Conservation (phyloP, 2,888 invertebrate genomes). For the Sminthurinus aureus region DNA sequence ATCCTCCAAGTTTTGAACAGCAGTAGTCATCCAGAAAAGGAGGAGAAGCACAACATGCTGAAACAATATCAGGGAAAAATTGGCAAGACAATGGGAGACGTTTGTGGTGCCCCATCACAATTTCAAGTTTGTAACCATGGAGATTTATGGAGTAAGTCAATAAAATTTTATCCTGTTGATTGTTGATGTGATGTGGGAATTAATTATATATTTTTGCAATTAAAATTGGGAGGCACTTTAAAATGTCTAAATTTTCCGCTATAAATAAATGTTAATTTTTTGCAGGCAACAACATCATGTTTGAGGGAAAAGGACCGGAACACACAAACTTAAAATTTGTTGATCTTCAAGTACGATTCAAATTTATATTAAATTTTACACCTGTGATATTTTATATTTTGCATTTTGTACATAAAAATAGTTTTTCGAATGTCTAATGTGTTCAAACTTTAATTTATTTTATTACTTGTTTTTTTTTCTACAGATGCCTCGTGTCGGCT, state of each 20-base stretch:
- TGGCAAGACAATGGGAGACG: neutral
- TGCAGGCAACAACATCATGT: no score
- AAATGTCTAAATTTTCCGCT: no score
- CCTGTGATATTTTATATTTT: no score
- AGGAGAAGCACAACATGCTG: constrained; percentile 17
- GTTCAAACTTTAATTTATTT: neutral
- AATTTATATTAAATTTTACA: no score
- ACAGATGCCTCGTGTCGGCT: constrained; percentile 4
- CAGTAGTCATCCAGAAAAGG: neutral
- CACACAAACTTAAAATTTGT: neutral
- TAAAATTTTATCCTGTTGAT: constrained; percentile 26
- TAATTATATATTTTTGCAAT: no score
- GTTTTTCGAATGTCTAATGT: neutral
- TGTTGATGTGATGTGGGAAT: neutral
- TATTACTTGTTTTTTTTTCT: neutral
- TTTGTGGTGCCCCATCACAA: neutral
- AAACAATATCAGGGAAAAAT: constrained; percentile 20
- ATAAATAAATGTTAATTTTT: no score
- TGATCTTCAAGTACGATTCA: no score
- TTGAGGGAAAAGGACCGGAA: no score
- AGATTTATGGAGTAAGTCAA: constrained; percentile 41
- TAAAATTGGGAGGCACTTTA: no score
- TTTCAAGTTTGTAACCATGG: constrained; percentile 40
- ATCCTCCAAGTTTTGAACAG: constrained; percentile 3
- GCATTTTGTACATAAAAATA: no score